phyloP scores from a whole-genome alignment of 2,797 vertebrate species.

The Morelia viridis region DNA sequence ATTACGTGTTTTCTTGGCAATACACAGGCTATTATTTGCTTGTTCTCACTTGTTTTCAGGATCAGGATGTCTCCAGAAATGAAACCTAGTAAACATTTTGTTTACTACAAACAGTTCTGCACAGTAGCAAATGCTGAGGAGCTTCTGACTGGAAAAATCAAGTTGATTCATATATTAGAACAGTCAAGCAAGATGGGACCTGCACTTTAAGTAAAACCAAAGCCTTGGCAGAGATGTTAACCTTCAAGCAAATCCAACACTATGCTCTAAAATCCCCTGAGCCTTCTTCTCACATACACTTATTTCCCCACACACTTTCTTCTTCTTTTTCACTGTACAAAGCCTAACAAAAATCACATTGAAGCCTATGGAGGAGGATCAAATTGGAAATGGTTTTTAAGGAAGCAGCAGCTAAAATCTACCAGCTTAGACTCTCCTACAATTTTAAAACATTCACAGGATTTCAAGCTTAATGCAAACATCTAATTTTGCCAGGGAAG shows the following conservation, averaged over 20 bases:
- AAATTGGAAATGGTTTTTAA: not conserved
- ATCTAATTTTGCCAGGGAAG: not conserved
- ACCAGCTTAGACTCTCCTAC: too few species aligned
- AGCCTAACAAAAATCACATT: not conserved
- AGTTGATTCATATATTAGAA: not conserved
- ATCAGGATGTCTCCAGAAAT: not conserved
- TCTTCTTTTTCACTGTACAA: not conserved
- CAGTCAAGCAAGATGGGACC: slow-evolving; percentile 10
- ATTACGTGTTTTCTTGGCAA: not conserved
- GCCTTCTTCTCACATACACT: not conserved
- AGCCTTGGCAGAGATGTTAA: slow-evolving; percentile 9
- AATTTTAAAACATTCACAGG: not conserved
- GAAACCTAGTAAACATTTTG: not conserved
- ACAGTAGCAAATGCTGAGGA: slow-evolving; percentile 3
- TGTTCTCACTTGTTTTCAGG: not conserved
- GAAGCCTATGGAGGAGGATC: not conserved
- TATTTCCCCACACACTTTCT: not conserved
- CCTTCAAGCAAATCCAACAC: not conserved
- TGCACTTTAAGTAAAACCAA: not conserved
- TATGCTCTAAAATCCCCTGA: not conserved
- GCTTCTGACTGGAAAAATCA: slow-evolving; percentile 6
- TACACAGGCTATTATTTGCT: not conserved
- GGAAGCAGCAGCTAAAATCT: not conserved
- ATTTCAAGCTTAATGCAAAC: not conserved
- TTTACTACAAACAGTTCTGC: not conserved